Conservation (phyloP, 2,113 vertebrate genomes). For the Gadus macrocephalus region DNA sequence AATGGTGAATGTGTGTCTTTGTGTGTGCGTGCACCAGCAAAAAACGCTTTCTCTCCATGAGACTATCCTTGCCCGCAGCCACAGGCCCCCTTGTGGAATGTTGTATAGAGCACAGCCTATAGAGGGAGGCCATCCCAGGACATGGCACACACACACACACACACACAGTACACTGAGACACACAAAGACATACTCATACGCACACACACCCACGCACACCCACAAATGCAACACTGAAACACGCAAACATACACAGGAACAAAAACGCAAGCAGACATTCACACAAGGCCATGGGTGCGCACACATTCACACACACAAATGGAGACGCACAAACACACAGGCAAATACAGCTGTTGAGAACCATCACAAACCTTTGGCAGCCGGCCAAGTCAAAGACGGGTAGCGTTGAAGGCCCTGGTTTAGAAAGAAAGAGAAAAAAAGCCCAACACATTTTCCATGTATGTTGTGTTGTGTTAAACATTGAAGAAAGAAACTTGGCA, state of each 20-base stretch:
- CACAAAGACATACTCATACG: conserved; percentile 9
- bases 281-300: conserved; percentile 15
- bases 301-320: conserved; percentile 22
- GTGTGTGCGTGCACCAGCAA: conserved; percentile 4
- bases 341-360: conserved; percentile 50
- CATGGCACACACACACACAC: conserved; percentile 42
- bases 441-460: conserved; percentile 46
- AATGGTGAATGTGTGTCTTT: too few relatives aligned
- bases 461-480: conserved; percentile 47
- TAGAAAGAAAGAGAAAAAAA: conserved; percentile 43
- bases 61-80: conserved; percentile 55
- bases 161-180: conserved; percentile 18
- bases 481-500: conserved; percentile 55
- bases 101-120: conserved; percentile 64
- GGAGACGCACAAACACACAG: conserved; percentile 9
- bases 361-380: conserved; percentile 36
- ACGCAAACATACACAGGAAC: conserved; percentile 40
- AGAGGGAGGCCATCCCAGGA: conserved; percentile 72
- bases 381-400: conserved; percentile 52
- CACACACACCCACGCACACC: conserved; percentile 38
- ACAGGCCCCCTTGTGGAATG: conserved; percentile 70
- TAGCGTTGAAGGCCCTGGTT: conserved; percentile 49
- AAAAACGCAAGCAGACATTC: conserved; percentile 7
- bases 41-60: conserved; percentile 45
- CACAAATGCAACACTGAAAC: conserved; percentile 37